Percentiles rank a stretch among this genome's conserved stretches.
Evolutionary conservation across 2,888 invertebrate species (phyloP).

Genomic region (Euzetes globulus): DNA sequence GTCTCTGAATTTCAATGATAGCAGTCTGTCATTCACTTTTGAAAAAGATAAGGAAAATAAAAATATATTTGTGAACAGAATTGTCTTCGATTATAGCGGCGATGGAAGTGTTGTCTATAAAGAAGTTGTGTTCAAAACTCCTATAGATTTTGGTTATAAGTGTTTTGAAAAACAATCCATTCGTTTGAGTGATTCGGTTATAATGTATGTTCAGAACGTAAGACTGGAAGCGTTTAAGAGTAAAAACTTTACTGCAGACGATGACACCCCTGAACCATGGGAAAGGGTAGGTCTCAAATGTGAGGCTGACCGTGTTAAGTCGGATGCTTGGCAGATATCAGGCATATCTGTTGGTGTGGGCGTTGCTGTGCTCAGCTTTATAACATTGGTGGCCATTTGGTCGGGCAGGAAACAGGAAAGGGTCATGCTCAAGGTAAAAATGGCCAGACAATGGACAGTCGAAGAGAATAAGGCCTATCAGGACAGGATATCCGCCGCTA

Average conservation of each 20-base stretch:
- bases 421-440: conserved; percentile 1
- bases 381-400: background rate
- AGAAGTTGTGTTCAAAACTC: background rate
- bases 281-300: conserved; percentile 9
- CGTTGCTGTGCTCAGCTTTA: background rate
- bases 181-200: background rate
- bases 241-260: background rate
- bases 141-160: background rate
- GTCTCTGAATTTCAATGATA: background rate
- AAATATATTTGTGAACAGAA: background rate
- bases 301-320: background rate
- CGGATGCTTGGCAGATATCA: background rate
- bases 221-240: conserved; percentile 3
- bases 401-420: background rate
- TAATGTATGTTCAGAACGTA: background rate
- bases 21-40: background rate
- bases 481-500: too few relatives aligned
- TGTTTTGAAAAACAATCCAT: conserved; percentile 5
- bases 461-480: background rate
- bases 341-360: background rate
- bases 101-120: background rate
- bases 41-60: background rate
- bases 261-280: background rate
- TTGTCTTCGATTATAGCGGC: background rate
- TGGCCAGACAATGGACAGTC: conserved; percentile 15